These are phyloP conservation scores for Ophonus ardosiacus DNA, from an alignment of 2,888 invertebrate genomes.

Conservation along the genomic window DNA sequence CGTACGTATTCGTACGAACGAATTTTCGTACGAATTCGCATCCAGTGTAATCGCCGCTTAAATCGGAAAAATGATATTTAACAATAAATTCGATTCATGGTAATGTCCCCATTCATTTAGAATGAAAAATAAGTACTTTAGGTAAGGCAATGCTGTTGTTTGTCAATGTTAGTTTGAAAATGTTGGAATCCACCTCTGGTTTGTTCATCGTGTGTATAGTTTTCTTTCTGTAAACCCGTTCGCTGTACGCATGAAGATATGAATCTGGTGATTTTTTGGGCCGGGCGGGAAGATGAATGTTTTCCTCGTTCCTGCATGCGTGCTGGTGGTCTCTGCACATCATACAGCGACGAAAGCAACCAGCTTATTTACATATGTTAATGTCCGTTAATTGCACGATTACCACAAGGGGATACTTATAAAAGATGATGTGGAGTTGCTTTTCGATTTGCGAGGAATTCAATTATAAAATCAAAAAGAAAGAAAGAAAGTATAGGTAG, in stretches of 20 bases:
- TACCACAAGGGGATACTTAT: constrained; percentile 4
- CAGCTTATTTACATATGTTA: constrained; percentile 56
- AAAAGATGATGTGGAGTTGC: not conserved
- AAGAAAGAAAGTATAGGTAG: not conserved
- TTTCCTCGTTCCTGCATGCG: constrained; percentile 55
- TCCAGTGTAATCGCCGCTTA: too few relatives aligned
- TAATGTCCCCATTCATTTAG: too few relatives aligned
- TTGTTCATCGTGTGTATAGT: too few relatives aligned
- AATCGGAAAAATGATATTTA: too few relatives aligned
- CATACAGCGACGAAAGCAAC: not conserved
- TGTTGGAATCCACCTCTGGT: not conserved
- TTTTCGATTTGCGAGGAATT: not conserved
- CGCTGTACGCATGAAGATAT: constrained; percentile 56
- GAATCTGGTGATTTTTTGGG: constrained; percentile 56
- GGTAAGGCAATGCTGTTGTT: not conserved
- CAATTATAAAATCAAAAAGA: not conserved
- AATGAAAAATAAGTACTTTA: too few relatives aligned
- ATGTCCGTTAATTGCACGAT: constrained; percentile 49
- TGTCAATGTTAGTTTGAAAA: not conserved
- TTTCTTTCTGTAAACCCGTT: not conserved
- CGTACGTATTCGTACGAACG: too few relatives aligned
- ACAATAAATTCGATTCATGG: too few relatives aligned
- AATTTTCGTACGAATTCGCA: too few relatives aligned
- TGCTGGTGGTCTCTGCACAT: constrained; percentile 52
- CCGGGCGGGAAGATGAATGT: constrained; percentile 57